A percentile compares a stretch with the other conserved stretches of the same genome.
Evolutionary conservation across 2,888 invertebrate species (phyloP).

Genomic region (Morinoia aosen): DNA sequence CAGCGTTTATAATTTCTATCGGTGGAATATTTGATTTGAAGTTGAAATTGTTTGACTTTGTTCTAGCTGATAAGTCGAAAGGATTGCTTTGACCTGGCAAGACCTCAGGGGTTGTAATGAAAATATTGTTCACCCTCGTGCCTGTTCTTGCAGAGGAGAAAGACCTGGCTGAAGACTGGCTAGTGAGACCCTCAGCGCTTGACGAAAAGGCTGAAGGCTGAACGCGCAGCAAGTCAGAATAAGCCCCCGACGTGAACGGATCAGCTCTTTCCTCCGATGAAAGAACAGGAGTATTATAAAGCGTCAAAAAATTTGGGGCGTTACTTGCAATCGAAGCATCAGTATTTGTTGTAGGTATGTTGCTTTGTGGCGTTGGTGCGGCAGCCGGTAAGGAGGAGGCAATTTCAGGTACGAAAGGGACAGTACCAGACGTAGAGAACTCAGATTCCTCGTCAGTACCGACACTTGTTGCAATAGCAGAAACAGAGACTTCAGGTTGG

Average conservation of each 20-base stretch:
- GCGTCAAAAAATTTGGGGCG: not conserved
- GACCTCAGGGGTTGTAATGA: conserved; percentile 22
- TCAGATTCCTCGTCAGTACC: not conserved
- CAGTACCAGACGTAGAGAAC: not conserved
- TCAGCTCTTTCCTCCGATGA: conserved; percentile 27
- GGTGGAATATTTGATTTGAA: not conserved
- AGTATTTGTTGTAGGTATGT: not conserved
- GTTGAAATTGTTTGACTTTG: not conserved
- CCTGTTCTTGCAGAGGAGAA: not conserved
- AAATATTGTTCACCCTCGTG: conserved; percentile 8
- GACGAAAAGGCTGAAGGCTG: not conserved
- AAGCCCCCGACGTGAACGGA: conserved; percentile 22
- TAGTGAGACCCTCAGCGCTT: not conserved
- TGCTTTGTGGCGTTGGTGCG: not conserved
- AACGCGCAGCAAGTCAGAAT: not conserved
- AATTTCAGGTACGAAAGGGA: not conserved
- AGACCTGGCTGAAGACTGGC: not conserved
- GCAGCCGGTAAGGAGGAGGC: not conserved
- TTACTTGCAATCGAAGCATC: not conserved
- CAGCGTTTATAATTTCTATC: not conserved
- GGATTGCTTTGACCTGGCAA: conserved; percentile 1
- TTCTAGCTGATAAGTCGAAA: conserved; percentile 7
- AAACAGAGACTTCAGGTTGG: not conserved
- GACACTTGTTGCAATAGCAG: not conserved
- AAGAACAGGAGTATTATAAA: conserved; percentile 15